Evolutionary conservation across 2,113 vertebrate genomes (phyloP).

Genomic region (Leptocoma aspasia): DNA sequence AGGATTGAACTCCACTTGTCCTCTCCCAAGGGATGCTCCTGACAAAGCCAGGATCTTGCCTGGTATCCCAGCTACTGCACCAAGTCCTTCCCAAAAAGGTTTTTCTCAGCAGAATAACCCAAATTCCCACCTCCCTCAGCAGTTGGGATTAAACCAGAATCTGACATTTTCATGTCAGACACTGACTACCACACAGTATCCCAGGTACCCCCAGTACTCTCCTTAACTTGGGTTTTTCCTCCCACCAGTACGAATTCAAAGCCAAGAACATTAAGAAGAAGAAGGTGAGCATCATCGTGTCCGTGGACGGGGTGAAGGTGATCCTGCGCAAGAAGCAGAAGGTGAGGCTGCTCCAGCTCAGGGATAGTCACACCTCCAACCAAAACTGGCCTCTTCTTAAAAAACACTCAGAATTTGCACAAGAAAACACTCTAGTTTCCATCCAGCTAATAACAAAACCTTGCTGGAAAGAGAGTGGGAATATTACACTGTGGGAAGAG

Average conservation of each 20-base stretch:
- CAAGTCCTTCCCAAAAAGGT: not conserved
- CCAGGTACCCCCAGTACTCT: not conserved
- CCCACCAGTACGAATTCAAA: slow-evolving; percentile 88
- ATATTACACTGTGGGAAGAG: not conserved
- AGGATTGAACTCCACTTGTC: not conserved
- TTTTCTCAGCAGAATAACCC: not conserved
- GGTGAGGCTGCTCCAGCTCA: slow-evolving; percentile 42
- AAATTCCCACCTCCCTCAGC: not conserved
- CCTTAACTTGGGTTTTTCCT: not conserved
- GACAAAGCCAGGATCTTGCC: not conserved
- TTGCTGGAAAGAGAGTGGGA: not conserved
- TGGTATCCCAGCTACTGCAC: not conserved
- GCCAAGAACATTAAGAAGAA: slow-evolving; percentile 90
- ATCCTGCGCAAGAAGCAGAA: slow-evolving; percentile 85
- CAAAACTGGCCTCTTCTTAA: not conserved
- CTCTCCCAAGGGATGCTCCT: not conserved
- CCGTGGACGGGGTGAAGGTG: slow-evolving; percentile 82
- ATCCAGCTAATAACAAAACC: not conserved
- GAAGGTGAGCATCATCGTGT: slow-evolving; percentile 87
- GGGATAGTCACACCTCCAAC: not conserved
- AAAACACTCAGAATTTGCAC: not conserved
- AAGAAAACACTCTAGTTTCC: not conserved
- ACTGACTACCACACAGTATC: not conserved
- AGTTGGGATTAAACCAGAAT: not conserved
- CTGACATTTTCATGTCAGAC: not conserved